phyloP scores from a whole-genome alignment of 2,888 invertebrate genomes.

The Luffia ferchaultella region DNA sequence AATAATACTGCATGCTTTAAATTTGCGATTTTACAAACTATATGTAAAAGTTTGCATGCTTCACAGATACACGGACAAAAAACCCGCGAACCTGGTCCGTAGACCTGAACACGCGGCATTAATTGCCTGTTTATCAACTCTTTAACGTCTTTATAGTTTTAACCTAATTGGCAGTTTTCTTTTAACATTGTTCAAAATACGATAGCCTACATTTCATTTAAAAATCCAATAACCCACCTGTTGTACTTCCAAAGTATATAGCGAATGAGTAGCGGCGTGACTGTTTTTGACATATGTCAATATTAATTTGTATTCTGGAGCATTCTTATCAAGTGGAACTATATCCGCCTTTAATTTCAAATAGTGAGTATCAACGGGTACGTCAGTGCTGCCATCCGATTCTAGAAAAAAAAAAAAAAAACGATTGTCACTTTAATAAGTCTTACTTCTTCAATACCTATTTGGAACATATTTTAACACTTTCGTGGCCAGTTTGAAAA shows the following conservation, averaged over 20 bases:
- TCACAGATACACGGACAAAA: no score
- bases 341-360: slow-evolving; percentile 86
- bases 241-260: slow-evolving; percentile 41
- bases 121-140: no score
- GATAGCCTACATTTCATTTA: not conserved
- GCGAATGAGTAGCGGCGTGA: slow-evolving; percentile 88
- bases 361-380: slow-evolving; percentile 87
- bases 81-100: no score
- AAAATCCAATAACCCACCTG: slow-evolving; percentile 24
- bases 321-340: slow-evolving; percentile 69
- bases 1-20: no score
- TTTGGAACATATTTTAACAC: no score
- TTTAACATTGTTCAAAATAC: slow-evolving; percentile 70
- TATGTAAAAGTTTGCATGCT: not conserved
- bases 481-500: no score
- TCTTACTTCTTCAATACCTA: not conserved
- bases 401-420: not conserved
- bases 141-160: not conserved
- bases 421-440: not conserved
- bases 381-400: slow-evolving; percentile 8
- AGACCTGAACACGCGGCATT: no score
- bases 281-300: slow-evolving; percentile 87
- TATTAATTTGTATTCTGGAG: slow-evolving; percentile 79
- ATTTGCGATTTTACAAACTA: no score
- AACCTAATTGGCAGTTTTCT: slow-evolving; percentile 44